Evolutionary conservation across 64 coral and sea anemone species (phyloP).

Genomic region (Montipora foliosa): DNA sequence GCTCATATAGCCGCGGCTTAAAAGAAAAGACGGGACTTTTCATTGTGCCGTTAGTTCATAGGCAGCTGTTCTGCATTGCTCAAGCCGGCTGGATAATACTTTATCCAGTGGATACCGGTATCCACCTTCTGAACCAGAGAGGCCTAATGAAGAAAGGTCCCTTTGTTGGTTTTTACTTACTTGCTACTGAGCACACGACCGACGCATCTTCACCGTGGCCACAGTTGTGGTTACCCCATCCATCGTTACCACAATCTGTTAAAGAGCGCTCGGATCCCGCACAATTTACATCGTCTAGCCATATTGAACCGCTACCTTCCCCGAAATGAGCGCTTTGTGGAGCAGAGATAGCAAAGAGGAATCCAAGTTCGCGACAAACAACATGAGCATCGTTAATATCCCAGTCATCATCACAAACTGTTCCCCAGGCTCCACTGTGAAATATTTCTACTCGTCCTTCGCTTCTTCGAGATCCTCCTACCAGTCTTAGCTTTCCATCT

Average conservation of each 20-base stretch:
- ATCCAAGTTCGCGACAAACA: constrained; percentile 53
- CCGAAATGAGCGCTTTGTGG: background rate
- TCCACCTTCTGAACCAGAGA: no score
- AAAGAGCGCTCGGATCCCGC: background rate
- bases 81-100: no score
- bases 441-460: constrained; percentile 25
- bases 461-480: background rate
- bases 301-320: background rate
- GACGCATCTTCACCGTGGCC: background rate
- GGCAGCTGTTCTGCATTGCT: no score
- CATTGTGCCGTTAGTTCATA: no score
- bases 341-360: constrained; percentile 9
- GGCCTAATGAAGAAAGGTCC: no score
- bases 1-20: no score
- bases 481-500: no score
- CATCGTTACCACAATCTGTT: background rate
- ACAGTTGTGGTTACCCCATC: background rate
- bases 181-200: no score
- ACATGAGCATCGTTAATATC: constrained; percentile 26
- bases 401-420: constrained; percentile 19
- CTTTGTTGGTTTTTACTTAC: no score
- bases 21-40: no score
- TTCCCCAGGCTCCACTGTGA: constrained; percentile 36
- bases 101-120: no score
- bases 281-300: constrained; percentile 4